A percentile compares a stretch with the other conserved stretches of the same genome.
Evolutionary conservation across 2,113 vertebrate genomes (phyloP).

Genomic region (Opisthocomus hoazin): DNA sequence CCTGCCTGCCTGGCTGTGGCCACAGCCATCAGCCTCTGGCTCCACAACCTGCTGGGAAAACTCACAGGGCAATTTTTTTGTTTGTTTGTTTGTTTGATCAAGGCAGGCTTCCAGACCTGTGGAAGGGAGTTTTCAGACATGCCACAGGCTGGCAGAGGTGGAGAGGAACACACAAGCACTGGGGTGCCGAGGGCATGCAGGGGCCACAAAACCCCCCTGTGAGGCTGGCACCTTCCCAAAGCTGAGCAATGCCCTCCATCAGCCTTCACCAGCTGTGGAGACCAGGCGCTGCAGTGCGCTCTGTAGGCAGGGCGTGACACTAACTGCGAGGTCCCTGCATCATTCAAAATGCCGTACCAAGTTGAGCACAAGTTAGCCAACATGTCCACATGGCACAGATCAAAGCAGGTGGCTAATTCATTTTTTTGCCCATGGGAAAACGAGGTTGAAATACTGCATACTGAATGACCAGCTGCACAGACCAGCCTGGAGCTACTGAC

Average conservation of each 20-base stretch:
- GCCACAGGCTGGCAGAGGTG: not conserved
- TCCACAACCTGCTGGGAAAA: not conserved
- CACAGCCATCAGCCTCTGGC: not conserved
- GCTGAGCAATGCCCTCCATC: not conserved
- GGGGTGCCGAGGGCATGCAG: not conserved
- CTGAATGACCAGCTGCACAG: not conserved
- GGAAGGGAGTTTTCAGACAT: not conserved
- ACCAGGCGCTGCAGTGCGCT: not conserved
- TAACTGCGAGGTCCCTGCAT: accelerated
- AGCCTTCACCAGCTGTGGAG: not conserved
- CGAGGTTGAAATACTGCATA: not conserved
- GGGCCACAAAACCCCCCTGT: not conserved
- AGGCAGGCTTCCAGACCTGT: not conserved
- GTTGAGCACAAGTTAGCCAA: not conserved
- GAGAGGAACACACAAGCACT: accelerated
- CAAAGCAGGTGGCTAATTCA: not conserved
- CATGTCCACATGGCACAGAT: accelerated
- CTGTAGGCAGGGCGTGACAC: not conserved
- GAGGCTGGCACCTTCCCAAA: not conserved
- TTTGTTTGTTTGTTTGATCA: not conserved
- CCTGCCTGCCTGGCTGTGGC: not conserved
- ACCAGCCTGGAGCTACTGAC: not conserved
- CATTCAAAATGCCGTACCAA: not conserved
- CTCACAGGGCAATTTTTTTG: not conserved
- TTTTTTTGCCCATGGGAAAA: not conserved